Evolutionary conservation across 2,797 vertebrate genomes (phyloP).

Genomic region (Schizopygopsis pylzovi): DNA sequence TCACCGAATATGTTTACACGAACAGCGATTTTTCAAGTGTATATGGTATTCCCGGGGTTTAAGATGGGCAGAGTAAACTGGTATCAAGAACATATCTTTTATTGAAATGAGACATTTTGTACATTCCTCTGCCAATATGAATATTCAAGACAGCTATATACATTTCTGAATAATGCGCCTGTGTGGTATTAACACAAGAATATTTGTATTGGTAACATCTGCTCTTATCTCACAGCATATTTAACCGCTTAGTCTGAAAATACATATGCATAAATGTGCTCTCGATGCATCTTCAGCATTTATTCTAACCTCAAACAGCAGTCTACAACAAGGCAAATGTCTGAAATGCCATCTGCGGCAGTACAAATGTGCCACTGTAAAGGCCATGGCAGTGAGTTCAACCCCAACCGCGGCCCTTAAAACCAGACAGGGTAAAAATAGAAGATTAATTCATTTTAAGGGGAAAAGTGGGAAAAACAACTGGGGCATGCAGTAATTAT

Average conservation of each 20-base stretch:
- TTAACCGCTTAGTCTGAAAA: slow-evolving; percentile 35
- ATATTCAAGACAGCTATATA: neutral
- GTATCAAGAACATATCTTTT: neutral
- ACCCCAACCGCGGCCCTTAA: slow-evolving; percentile 17
- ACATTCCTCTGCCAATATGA: neutral
- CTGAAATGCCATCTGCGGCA: slow-evolving; percentile 25
- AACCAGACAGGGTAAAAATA: slow-evolving; percentile 42
- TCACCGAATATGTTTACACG: slow-evolving; percentile 34
- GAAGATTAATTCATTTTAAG: slow-evolving; percentile 53
- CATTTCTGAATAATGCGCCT: neutral
- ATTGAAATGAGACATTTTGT: neutral
- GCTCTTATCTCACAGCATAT: slow-evolving; percentile 20
- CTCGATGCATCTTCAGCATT: slow-evolving; percentile 19
- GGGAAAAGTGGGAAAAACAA: slow-evolving; percentile 41
- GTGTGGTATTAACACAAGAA: neutral
- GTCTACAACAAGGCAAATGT: slow-evolving; percentile 35
- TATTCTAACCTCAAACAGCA: slow-evolving; percentile 23
- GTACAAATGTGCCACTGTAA: slow-evolving; percentile 45
- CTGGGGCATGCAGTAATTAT: slow-evolving; percentile 54
- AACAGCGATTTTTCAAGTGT: slow-evolving; percentile 10
- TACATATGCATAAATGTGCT: slow-evolving; percentile 27
- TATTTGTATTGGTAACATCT: slow-evolving; percentile 21
- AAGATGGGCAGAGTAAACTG: neutral
- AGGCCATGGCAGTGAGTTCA: slow-evolving; percentile 33
- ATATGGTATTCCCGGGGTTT: slow-evolving; percentile 1